Percentiles rank a stretch among this genome's conserved stretches.
phyloP scores from a whole-genome alignment of 2,113 vertebrate genomes.

The Tachysurus fulvidraco region DNA sequence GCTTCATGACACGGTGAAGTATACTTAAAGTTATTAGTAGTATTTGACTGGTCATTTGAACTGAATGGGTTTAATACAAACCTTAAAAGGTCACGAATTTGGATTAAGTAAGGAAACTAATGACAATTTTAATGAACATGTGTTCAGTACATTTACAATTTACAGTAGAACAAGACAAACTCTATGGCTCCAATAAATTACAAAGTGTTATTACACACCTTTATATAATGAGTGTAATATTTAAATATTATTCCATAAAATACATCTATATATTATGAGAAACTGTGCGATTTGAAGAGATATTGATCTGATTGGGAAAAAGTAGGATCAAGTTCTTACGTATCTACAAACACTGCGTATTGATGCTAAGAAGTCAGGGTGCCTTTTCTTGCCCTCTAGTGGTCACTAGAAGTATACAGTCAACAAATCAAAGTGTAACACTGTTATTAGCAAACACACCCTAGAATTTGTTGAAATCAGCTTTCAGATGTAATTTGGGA shows the following conservation, averaged over 20 bases:
- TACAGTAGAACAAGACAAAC: background rate
- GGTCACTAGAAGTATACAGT: constrained; percentile 48
- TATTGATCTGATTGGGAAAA: background rate
- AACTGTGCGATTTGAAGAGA: background rate
- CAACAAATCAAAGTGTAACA: background rate
- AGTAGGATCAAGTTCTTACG: background rate
- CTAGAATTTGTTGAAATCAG: background rate
- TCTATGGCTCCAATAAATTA: background rate
- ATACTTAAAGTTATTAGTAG: background rate
- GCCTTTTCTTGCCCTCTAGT: constrained; percentile 68
- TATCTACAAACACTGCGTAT: background rate
- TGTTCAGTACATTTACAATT: background rate
- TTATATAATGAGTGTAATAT: background rate
- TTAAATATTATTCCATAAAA: background rate
- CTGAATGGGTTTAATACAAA: background rate
- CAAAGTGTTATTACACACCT: background rate
- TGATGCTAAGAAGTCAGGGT: background rate
- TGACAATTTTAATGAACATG: background rate
- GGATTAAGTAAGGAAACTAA: background rate
- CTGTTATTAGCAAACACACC: background rate
- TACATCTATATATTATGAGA: background rate
- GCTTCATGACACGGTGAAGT: background rate
- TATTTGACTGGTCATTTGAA: background rate
- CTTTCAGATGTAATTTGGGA: background rate
- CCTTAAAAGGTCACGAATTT: background rate